These are phyloP conservation scores for Scaptodrosophila latifasciaeformis DNA, from an alignment of 2,888 invertebrate genomes.

Conservation along the genomic window DNA sequence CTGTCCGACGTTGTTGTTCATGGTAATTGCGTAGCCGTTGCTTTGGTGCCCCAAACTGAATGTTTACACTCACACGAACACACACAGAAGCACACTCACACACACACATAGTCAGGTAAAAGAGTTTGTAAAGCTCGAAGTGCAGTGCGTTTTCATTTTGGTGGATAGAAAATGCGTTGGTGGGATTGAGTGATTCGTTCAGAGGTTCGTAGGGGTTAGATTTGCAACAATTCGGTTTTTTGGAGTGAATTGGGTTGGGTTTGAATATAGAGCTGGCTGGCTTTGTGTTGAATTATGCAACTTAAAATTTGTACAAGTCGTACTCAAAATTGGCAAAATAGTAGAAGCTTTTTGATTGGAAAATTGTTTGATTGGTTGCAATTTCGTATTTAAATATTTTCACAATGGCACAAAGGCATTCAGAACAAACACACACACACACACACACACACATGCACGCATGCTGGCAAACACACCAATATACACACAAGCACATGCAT, in stretches of 20 bases:
- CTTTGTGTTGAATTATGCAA: slow-evolving; percentile 68
- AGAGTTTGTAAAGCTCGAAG: background rate
- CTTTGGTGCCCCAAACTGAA: slow-evolving; percentile 2
- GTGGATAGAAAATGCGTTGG: no score
- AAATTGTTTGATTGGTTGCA: slow-evolving; percentile 68
- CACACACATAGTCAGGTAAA: no score
- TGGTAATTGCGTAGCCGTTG: slow-evolving; percentile 63
- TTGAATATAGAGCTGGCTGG: slow-evolving; percentile 12
- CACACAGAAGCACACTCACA: background rate
- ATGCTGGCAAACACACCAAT: background rate
- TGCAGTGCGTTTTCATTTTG: no score
- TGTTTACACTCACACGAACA: background rate
- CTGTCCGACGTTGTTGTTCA: slow-evolving; percentile 58
- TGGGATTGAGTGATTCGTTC: no score
- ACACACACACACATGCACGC: background rate
- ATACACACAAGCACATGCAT: no score
- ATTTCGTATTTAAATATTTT: slow-evolving; percentile 67
- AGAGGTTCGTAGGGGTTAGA: no score
- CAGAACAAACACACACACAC: slow-evolving; percentile 11
- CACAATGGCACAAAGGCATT: slow-evolving; percentile 47
- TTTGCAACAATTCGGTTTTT: no score
- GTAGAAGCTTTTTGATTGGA: slow-evolving; percentile 65
- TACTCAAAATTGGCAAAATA: slow-evolving; percentile 53
- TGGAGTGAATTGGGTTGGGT: no score
- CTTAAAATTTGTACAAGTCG: slow-evolving; percentile 61